phyloP scores from a whole-genome alignment of 2,888 invertebrate species.

The Chymomyza fuscimana region DNA sequence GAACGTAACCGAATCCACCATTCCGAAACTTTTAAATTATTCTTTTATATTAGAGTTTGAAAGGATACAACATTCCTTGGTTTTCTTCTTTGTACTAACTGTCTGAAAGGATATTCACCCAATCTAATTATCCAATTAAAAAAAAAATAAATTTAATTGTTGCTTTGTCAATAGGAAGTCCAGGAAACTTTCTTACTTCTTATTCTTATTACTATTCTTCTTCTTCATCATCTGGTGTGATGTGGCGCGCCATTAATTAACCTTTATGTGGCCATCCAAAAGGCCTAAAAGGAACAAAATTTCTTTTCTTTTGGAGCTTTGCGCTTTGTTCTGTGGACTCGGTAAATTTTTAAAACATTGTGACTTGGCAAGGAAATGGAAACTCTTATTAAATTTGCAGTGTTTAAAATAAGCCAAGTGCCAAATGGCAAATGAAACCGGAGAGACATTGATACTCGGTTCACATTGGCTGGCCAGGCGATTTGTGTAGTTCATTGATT shows the following conservation, averaged over 20 bases:
- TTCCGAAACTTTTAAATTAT: too few species aligned
- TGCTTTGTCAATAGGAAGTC: conserved; percentile 40
- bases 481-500: conserved; percentile 61
- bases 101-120: not conserved
- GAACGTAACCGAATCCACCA: not conserved
- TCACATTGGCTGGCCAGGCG: conserved; percentile 36
- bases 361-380: conserved; percentile 32
- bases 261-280: conserved; percentile 51
- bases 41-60: not conserved
- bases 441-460: conserved; percentile 15
- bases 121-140: conserved; percentile 10
- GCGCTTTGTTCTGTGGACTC: conserved; percentile 38
- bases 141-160: too few species aligned
- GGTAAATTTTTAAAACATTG: conserved; percentile 48
- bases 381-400: conserved; percentile 37
- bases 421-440: conserved; percentile 7
- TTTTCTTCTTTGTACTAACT: not conserved
- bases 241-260: conserved; percentile 57
- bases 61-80: not conserved
- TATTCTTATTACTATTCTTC: too few species aligned
- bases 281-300: conserved; percentile 47
- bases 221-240: conserved; percentile 34
- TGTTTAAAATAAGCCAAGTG: conserved; percentile 25
- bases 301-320: conserved; percentile 32
- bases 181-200: not conserved